A percentile compares a stretch with the other conserved stretches of the same genome.
These are phyloP conservation scores for Canis aureus DNA, from an alignment of 2,113 vertebrate genomes.

Conservation along the genomic window DNA sequence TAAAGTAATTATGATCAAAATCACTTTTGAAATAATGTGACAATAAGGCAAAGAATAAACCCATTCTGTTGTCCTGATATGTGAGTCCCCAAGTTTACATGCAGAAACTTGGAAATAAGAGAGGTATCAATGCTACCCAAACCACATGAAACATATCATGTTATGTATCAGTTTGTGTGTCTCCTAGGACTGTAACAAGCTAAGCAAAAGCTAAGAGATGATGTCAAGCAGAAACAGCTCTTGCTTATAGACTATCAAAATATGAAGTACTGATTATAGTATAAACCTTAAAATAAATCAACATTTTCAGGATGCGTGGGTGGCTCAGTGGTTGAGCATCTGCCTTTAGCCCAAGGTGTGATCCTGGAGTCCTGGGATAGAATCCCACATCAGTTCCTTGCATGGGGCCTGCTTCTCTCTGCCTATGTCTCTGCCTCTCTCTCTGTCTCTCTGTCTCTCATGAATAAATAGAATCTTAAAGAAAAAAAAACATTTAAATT, in stretches of 20 bases:
- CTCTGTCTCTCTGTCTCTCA: too few species aligned
- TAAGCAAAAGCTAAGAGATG: conserved; percentile 86
- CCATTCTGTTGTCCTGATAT: neutral
- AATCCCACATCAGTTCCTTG: too few species aligned
- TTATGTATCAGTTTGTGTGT: conserved; percentile 74
- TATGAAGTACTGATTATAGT: neutral
- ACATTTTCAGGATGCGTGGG: too few species aligned
- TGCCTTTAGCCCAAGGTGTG: too few species aligned
- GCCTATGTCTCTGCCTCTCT: too few species aligned
- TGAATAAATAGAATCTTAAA: too few species aligned
- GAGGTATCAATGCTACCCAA: conserved; percentile 68
- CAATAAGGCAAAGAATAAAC: neutral
- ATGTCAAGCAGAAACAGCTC: conserved; percentile 84
- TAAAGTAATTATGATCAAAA: neutral
- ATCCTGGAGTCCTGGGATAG: too few species aligned
- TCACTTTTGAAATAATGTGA: conserved; percentile 30
- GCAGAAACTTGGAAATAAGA: neutral
- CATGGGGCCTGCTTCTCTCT: too few species aligned
- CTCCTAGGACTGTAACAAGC: conserved; percentile 81
- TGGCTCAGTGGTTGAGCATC: too few species aligned
- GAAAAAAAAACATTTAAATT: neutral
- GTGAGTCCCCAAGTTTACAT: neutral
- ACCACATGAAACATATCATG: conserved; percentile 77
- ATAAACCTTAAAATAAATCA: neutral
- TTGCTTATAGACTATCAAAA: conserved; percentile 58